phyloP scores from a whole-genome alignment of 1,140 invertebrate species.

The Babylonia areolata region DNA sequence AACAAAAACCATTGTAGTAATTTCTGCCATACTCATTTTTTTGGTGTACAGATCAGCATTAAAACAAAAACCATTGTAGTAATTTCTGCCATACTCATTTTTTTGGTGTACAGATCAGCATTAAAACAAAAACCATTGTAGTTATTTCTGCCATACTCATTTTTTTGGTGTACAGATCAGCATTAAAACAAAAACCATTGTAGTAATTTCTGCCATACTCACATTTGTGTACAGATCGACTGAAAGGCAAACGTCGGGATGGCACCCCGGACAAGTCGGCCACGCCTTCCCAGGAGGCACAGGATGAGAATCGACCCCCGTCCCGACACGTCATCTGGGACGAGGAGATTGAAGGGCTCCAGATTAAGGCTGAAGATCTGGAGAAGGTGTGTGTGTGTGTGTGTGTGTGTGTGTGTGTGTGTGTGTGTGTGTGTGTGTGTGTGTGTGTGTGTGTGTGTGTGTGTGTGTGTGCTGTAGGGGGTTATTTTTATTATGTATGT shows the following conservation, averaged over 20 bases:
- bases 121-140: neutral
- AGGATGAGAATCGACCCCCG: slow-evolving; percentile 56
- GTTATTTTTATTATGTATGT: neutral
- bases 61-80: neutral
- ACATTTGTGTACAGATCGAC: slow-evolving; percentile 27
- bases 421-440: neutral
- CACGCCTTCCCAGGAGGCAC: slow-evolving; percentile 68
- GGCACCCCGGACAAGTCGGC: slow-evolving; percentile 72
- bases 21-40: too few species aligned
- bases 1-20: too few species aligned
- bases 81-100: neutral
- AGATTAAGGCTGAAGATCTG: slow-evolving; percentile 72
- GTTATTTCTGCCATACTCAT: neutral
- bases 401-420: neutral
- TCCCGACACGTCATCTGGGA: slow-evolving; percentile 69
- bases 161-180: neutral
- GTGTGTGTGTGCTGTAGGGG: too few species aligned
- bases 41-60: too few species aligned
- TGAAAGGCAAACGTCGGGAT: slow-evolving; percentile 59
- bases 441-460: slow-evolving; percentile 10
- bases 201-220: neutral
- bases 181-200: neutral
- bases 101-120: neutral
- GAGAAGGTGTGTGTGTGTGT: slow-evolving; percentile 57
- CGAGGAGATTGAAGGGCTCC: slow-evolving; percentile 72